These are phyloP conservation scores for Apodemia mormo DNA, from an alignment of 2,888 invertebrate genomes.

Conservation along the genomic window DNA sequence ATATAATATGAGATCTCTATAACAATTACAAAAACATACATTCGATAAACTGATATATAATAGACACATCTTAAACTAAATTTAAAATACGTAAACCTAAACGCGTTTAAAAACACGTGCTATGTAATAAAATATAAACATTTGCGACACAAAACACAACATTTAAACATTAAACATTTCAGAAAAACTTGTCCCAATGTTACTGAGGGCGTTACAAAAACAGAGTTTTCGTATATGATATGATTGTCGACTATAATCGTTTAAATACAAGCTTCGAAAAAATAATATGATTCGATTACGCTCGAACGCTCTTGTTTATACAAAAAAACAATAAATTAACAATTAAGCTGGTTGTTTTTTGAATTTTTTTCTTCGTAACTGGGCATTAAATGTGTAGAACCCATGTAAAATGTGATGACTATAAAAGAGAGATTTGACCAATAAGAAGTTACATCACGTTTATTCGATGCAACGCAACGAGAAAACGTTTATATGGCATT, in stretches of 20 bases:
- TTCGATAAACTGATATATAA: background rate
- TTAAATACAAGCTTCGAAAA: background rate
- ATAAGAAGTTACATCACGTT: too few species aligned
- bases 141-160: conserved; percentile 16
- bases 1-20: conserved; percentile 12
- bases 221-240: background rate
- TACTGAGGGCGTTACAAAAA: background rate
- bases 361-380: too few species aligned
- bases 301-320: too few species aligned
- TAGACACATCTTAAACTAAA: background rate
- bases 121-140: conserved; percentile 12
- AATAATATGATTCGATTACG: too few species aligned
- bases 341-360: too few species aligned
- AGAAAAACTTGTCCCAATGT: background rate
- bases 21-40: conserved; percentile 12
- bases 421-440: too few species aligned
- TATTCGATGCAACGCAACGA: too few species aligned
- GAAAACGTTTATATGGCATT: too few species aligned
- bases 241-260: background rate
- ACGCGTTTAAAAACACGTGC: background rate
- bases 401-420: too few species aligned
- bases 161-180: background rate
- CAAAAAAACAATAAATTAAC: too few species aligned
- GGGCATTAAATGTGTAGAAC: too few species aligned
- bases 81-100: background rate